A percentile compares a stretch with the other conserved stretches of the same genome.
Evolutionary conservation across 2,797 vertebrate genomes (phyloP).

Genomic region (Catharus ustulatus): DNA sequence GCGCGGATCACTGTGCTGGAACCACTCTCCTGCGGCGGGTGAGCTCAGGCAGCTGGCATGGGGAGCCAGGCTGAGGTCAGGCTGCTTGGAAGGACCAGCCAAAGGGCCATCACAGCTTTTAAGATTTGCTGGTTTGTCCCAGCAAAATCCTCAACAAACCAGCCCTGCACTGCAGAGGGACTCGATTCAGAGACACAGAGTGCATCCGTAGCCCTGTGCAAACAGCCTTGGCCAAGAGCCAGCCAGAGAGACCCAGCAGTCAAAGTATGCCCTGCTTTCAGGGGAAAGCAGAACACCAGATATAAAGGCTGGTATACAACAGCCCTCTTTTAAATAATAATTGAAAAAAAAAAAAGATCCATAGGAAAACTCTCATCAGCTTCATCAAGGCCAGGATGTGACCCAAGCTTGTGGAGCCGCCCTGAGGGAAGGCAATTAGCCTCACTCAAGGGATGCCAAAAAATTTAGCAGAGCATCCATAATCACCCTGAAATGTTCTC

Average conservation of each 20-base stretch:
- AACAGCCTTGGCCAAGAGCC: neutral
- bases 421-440: constrained; percentile 52
- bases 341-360: neutral
- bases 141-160: neutral
- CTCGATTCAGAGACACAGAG: fast-evolving
- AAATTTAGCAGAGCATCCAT: constrained; percentile 53
- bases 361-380: neutral
- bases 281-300: neutral
- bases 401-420: neutral
- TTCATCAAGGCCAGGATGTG: constrained; percentile 13
- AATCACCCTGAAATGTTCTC: constrained; percentile 57
- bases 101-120: neutral
- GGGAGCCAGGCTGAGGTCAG: neutral
- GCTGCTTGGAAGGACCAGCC: neutral
- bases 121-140: neutral
- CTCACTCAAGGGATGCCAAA: constrained; percentile 52
- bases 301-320: neutral
- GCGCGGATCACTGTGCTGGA: neutral
- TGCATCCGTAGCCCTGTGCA: neutral
- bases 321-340: constrained; percentile 8
- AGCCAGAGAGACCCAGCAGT: neutral
- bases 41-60: neutral
- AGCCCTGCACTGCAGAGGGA: neutral
- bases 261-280: neutral
- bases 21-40: neutral